A percentile compares a stretch with the other conserved stretches of the same genome.
phyloP scores from a whole-genome alignment of 2,888 invertebrate species.

The Dolichopus griseipennis region DNA sequence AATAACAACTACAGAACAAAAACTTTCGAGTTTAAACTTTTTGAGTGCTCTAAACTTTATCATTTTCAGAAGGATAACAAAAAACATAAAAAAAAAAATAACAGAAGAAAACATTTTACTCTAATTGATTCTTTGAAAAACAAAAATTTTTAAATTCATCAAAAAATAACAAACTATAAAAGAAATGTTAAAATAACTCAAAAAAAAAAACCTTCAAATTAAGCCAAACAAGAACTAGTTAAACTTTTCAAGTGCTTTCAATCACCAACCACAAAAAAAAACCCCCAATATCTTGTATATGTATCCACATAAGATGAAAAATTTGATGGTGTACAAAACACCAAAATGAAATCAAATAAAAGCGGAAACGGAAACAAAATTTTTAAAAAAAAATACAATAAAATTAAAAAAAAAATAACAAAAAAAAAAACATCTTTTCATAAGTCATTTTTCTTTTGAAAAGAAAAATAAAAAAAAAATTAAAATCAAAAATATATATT shows the following conservation, averaged over 20 bases:
- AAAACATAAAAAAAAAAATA: no score
- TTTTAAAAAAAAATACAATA: no score
- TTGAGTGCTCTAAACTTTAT: neutral
- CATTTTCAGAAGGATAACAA: neutral
- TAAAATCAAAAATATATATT: no score
- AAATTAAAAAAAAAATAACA: neutral
- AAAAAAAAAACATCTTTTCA: neutral
- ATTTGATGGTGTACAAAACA: neutral
- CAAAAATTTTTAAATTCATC: neutral
- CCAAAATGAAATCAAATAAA: no score
- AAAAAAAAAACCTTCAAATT: neutral
- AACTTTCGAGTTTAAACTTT: neutral
- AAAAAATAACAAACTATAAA: no score
- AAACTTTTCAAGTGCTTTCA: neutral
- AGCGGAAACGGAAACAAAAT: no score
- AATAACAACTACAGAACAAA: neutral
- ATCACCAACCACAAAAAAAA: neutral
- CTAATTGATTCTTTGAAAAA: neutral
- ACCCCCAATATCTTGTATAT: neutral
- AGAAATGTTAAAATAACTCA: no score
- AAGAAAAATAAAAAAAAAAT: no score
- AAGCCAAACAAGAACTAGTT: neutral
- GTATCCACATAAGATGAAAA: neutral
- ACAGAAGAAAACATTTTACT: no score
- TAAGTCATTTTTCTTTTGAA: no score